These are phyloP conservation scores for Prinia subflava DNA, from an alignment of 2,113 vertebrate genomes.

Conservation along the genomic window DNA sequence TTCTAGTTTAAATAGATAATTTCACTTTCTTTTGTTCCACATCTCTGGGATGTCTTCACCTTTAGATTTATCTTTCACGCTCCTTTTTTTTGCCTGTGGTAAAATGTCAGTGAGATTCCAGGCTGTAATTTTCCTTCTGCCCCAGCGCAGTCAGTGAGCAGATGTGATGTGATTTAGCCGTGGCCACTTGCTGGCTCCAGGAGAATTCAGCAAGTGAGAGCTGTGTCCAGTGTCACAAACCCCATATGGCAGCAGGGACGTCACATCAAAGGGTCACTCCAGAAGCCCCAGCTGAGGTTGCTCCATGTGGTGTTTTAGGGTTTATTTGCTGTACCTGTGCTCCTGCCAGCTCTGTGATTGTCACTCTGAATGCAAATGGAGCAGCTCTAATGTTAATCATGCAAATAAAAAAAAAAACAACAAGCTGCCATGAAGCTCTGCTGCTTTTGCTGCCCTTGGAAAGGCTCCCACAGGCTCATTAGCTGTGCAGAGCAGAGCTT, in stretches of 20 bases:
- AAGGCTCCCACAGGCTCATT: not conserved
- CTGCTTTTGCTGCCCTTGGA: constrained; percentile 8
- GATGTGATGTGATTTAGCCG: not conserved
- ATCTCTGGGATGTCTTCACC: not conserved
- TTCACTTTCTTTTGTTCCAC: not conserved
- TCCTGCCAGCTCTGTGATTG: not conserved
- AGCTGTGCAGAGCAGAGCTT: constrained; percentile 16
- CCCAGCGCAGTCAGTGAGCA: not conserved
- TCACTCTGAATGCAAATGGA: not conserved
- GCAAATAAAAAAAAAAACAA: not conserved
- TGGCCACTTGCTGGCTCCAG: not conserved
- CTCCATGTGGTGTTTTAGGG: not conserved
- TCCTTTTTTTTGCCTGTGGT: not conserved
- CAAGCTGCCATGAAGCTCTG: not conserved
- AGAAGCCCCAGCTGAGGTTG: not conserved
- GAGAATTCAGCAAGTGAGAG: not conserved
- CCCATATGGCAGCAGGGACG: not conserved
- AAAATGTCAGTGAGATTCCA: not conserved
- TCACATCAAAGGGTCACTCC: not conserved
- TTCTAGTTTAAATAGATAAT: not conserved
- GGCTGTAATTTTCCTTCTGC: not conserved
- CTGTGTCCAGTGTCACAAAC: not conserved
- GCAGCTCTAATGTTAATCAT: not conserved
- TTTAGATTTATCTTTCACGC: not conserved
- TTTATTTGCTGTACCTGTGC: not conserved